These are phyloP conservation scores for Siphonodentalium dalli DNA, from an alignment of 2,888 invertebrate species.

Conservation along the genomic window DNA sequence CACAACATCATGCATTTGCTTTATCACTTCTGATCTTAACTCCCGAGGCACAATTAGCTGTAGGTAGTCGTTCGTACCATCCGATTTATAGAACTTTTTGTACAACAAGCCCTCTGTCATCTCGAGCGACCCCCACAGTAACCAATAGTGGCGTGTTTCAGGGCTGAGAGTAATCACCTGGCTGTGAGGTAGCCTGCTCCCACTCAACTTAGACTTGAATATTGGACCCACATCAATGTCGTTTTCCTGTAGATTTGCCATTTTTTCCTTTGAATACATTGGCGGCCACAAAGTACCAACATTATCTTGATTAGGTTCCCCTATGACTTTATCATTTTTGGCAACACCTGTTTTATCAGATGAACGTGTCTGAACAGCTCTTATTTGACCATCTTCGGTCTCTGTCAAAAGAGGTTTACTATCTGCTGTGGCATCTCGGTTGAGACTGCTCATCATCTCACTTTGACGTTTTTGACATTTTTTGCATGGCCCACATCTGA, in stretches of 20 bases:
- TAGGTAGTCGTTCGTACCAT: background rate
- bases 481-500: too few relatives aligned
- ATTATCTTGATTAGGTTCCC: too few relatives aligned
- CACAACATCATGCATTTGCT: slow-evolving; percentile 11
- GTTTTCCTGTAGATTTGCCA: background rate
- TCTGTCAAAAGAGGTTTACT: too few relatives aligned
- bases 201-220: background rate
- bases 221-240: background rate
- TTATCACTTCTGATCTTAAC: slow-evolving; percentile 3
- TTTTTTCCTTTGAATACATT: too few relatives aligned
- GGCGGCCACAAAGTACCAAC: too few relatives aligned
- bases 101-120: slow-evolving; percentile 1
- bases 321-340: too few relatives aligned
- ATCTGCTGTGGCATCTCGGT: too few relatives aligned
- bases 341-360: too few relatives aligned
- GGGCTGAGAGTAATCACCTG: slow-evolving; percentile 5
- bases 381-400: too few relatives aligned
- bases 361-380: too few relatives aligned
- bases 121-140: slow-evolving; percentile 6
- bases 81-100: background rate
- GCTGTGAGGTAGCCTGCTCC: background rate
- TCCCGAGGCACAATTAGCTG: slow-evolving; percentile 4
- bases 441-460: too few relatives aligned
- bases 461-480: too few relatives aligned
- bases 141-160: slow-evolving; percentile 12